A percentile compares a stretch with the other conserved stretches of the same genome.
Conservation (phyloP, 2,888 invertebrate species). For the Lasioglossum lativentre region DNA sequence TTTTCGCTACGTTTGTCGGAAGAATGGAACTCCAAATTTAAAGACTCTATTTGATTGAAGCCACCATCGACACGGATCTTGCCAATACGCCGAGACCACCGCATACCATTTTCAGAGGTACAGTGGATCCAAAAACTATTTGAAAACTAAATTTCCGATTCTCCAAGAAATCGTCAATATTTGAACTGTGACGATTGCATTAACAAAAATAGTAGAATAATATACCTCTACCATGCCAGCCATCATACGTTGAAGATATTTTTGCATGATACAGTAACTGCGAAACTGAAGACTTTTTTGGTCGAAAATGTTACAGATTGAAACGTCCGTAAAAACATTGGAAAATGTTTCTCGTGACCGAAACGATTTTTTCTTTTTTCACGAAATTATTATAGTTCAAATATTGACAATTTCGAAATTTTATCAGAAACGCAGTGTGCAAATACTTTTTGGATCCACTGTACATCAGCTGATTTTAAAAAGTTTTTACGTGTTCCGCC, state of each 20-base stretch:
- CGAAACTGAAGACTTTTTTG: too few species aligned
- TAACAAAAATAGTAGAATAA: too few species aligned
- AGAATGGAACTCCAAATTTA: constrained; percentile 14
- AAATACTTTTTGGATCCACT: not conserved
- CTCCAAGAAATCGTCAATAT: not conserved
- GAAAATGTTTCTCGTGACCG: not conserved
- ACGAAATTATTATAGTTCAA: not conserved
- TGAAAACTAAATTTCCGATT: not conserved
- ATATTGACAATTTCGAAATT: not conserved
- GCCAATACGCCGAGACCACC: not conserved
- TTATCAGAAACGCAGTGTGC: too few species aligned
- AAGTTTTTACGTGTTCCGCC: not conserved
- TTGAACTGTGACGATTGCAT: not conserved
- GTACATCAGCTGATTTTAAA: not conserved
- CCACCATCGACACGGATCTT: not conserved
- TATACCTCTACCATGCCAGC: too few species aligned
- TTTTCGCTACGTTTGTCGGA: constrained; percentile 1
- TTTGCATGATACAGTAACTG: not conserved
- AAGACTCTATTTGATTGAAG: not conserved
- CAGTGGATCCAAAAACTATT: not conserved
- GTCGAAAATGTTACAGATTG: not conserved
- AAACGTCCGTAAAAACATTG: not conserved
- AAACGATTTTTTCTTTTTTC: not conserved
- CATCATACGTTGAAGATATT: too few species aligned
- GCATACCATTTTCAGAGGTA: not conserved